Evolutionary conservation across 2,113 vertebrate genomes (phyloP), one percentile per base, ranked within the genome.

Genomic region (Coptodon rendalli): DNA sequence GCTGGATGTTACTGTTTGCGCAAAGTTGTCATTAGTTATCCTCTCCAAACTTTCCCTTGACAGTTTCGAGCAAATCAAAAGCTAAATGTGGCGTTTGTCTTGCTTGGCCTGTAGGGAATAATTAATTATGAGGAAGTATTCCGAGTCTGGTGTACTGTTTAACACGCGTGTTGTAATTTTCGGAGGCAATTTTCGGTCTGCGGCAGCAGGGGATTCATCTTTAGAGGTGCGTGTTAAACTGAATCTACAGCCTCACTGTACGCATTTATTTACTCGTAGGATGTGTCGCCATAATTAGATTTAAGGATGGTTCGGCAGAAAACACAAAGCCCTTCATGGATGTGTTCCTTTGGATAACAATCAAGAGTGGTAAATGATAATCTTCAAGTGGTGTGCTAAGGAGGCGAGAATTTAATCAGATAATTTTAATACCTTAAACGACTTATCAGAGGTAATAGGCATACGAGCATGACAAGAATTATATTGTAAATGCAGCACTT

Each of bases 11-110:
- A 76, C 68, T 91, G 91, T 92, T 94, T 93, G 87, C 54, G 16
- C 87, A 91, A 93, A 95, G 91, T 89, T 94, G 93, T 94, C 95
- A 93, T 92, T 92, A 95, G 91, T 91, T 93, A 80, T 91, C 71
- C 19, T 85, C 85, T 14, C 71, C 89, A 93, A 95, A 95, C 83
- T 95, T 94, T 89, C 89, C 92, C 91, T 87, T 84, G 90, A 93
- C 92, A 91, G 89, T 90, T 89, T 85, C 4, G 36, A 93, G 84
- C 82, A 87, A 94, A 93, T 94, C 92, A 94, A 85, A 93, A 94
- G 83, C 89, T 91, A 89, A 95, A 89, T 86, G 88, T 92, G 87
- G 86, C 24, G 5, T 93, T 93, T 94, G 90, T 93, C 66, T 85
- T 82, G 5, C 59, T 79, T 6, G 78, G 84, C 88, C 90, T 81